These are phyloP conservation scores for Hirtodrosophila histrioides DNA, from an alignment of 2,888 invertebrate species.

Conservation along the genomic window DNA sequence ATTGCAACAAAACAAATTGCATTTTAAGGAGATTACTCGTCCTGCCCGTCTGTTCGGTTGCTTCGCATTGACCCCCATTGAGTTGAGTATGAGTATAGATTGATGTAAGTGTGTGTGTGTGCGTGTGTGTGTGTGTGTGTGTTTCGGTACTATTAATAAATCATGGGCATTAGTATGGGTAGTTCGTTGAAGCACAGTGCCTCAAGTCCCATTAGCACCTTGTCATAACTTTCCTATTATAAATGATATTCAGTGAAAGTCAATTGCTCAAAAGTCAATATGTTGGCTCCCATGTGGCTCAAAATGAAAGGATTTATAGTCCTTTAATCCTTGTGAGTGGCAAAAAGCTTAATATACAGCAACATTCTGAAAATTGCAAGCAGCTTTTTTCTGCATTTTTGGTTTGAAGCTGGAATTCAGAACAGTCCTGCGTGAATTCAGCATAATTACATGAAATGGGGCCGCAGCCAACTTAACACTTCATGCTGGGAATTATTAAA, in stretches of 20 bases:
- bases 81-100: slow-evolving; percentile 8
- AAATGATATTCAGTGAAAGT: slow-evolving; percentile 37
- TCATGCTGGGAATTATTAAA: too few species aligned
- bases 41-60: slow-evolving; percentile 42
- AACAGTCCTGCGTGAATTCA: too few species aligned
- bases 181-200: slow-evolving; percentile 15
- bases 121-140: slow-evolving; percentile 16
- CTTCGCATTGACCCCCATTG: slow-evolving; percentile 41
- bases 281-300: not conserved
- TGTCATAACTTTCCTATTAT: slow-evolving; percentile 47
- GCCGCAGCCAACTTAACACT: too few species aligned
- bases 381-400: too few species aligned
- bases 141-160: slow-evolving; percentile 62
- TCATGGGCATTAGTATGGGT: slow-evolving; percentile 65
- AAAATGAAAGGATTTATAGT: slow-evolving; percentile 2
- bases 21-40: slow-evolving; percentile 75
- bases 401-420: too few species aligned
- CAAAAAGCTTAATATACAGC: too few species aligned
- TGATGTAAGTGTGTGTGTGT: not conserved
- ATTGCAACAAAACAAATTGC: slow-evolving; percentile 80
- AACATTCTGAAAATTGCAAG: too few species aligned
- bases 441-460: too few species aligned
- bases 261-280: slow-evolving; percentile 41
- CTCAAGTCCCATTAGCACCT: slow-evolving; percentile 51
- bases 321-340: too few species aligned